Evolutionary conservation across 1,140 invertebrate genomes (phyloP).

Genomic region (Colletes latitarsis): DNA sequence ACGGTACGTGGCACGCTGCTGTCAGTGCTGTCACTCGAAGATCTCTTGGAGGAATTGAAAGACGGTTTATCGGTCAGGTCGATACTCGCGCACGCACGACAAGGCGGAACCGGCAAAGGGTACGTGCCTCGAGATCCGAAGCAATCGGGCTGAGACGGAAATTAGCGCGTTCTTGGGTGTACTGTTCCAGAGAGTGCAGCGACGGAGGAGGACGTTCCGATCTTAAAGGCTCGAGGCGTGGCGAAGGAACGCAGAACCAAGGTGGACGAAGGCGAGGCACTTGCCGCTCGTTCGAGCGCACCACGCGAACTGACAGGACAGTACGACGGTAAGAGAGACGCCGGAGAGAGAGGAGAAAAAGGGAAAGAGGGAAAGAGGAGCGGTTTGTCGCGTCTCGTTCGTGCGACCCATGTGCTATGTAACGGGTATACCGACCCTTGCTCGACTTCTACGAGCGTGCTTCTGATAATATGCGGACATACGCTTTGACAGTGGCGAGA

Average conservation of each 20-base stretch:
- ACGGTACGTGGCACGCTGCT: too few species aligned
- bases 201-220: not conserved
- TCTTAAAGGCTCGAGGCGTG: not conserved
- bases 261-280: not conserved
- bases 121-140: not conserved
- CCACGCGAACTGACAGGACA: constrained; percentile 52
- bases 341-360: not conserved
- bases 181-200: not conserved
- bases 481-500: not conserved
- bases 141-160: not conserved
- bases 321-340: not conserved
- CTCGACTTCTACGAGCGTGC: not conserved
- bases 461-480: not conserved
- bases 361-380: constrained; percentile 1
- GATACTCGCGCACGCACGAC: too few species aligned
- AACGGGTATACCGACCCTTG: constrained; percentile 52
- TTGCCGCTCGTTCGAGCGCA: constrained; percentile 52
- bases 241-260: too few species aligned
- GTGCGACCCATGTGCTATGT: constrained; percentile 49
- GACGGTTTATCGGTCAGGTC: too few species aligned
- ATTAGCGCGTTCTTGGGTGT: not conserved
- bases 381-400: not conserved
- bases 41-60: too few species aligned
- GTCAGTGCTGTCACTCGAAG: too few species aligned
- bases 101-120: not conserved